Evolutionary conservation across 2,113 vertebrate genomes (phyloP).

Genomic region (Neotragus pygmaeus): DNA sequence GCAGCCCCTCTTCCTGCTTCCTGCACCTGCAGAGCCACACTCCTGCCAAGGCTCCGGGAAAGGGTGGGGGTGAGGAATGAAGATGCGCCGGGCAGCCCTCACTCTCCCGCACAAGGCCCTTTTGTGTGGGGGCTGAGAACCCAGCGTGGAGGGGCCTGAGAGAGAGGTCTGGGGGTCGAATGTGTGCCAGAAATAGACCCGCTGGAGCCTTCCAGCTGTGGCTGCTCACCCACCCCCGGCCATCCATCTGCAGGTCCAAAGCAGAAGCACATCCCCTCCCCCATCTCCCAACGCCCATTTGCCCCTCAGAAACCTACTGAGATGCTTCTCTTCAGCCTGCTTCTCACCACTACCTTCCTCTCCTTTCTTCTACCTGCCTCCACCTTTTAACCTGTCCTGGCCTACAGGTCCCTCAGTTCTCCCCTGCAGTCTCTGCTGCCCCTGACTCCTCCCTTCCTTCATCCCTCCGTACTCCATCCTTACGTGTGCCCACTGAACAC

Average conservation of each 20-base stretch:
- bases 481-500: accelerated
- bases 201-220: conserved; percentile 59
- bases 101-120: conserved; percentile 56
- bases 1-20: conserved; percentile 30
- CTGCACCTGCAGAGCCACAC: conserved; percentile 54
- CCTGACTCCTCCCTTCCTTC: not conserved
- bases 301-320: not conserved
- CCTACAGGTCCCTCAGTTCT: not conserved
- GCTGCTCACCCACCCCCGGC: not conserved
- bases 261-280: not conserved
- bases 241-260: conserved; percentile 13
- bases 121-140: conserved; percentile 56
- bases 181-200: conserved; percentile 58
- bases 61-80: not conserved
- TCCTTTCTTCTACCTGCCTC: not conserved
- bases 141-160: conserved; percentile 26
- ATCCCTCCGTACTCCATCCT: not conserved
- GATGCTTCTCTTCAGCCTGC: not conserved
- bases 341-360: not conserved
- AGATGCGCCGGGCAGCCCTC: conserved; percentile 47
- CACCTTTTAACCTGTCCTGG: not conserved
- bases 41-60: conserved; percentile 55
- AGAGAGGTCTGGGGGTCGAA: conserved; percentile 38
- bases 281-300: not conserved
- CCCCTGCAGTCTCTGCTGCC: not conserved